phyloP scores from a whole-genome alignment of 2,888 invertebrate species.

The Neoitamus cyanurus region DNA sequence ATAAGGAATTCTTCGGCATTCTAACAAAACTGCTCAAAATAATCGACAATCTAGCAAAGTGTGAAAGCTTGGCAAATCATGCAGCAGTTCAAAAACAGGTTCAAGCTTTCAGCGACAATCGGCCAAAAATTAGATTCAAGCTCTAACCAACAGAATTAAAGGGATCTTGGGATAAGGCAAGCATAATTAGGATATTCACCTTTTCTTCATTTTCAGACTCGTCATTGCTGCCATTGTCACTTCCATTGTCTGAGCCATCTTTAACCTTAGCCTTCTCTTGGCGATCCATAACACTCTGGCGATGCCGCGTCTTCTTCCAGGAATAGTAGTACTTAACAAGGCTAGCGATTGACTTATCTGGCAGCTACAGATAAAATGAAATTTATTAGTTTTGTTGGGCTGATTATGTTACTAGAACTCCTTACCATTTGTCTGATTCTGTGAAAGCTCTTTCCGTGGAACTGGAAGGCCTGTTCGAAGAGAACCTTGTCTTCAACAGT shows the following conservation, averaged over 20 bases:
- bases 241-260: constrained; percentile 81
- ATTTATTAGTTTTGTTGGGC: background rate
- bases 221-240: constrained; percentile 84
- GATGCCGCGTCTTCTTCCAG: constrained; percentile 95
- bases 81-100: background rate
- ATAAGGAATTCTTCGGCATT: background rate
- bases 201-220: constrained; percentile 92
- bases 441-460: constrained; percentile 98
- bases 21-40: background rate
- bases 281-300: constrained; percentile 94
- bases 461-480: constrained; percentile 98
- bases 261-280: constrained; percentile 71
- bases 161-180: background rate
- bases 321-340: constrained; percentile 98
- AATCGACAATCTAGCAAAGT: background rate
- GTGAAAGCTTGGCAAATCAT: background rate
- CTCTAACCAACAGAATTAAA: background rate
- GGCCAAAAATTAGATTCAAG: background rate
- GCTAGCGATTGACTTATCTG: constrained; percentile 95
- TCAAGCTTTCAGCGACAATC: background rate
- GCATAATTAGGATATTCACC: constrained; percentile 67
- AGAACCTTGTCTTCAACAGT: constrained; percentile 97
- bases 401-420: background rate
- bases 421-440: constrained; percentile 95
- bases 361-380: constrained; percentile 73